Base-by-base conservation (phyloP, 2,797 vertebrate species). In the Paramormyrops hopkinsi region DNA sequence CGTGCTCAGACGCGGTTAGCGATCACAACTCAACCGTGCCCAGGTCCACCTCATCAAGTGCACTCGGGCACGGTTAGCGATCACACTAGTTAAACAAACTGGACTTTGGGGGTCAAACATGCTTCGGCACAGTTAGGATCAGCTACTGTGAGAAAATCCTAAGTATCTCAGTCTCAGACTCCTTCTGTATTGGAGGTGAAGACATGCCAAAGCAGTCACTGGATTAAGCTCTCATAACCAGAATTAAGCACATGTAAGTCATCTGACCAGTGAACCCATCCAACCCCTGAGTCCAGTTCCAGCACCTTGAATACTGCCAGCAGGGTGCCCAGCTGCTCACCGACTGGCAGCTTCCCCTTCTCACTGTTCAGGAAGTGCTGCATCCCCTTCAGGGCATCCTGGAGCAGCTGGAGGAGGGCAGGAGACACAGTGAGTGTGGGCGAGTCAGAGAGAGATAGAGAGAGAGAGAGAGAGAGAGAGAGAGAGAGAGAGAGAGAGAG, bases 301-400 rank as follows among this genome's bases (percentile, higher is more conserved):
- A 50, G 91, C 91, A 99, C 99, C 97, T 99, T 99, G 12, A 99
- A 92, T 2, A 96, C 95, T 54, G 98, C 98, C 87, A 99, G 94
- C 41, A 98, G 95, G 51, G 96, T 95, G 29, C 98, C 98, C 29
- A 98, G 96, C 86, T 97, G 96, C 88, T 99, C 98, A 0, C 94
- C 95, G 0, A 96, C 96, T 6, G 95, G 93, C 59, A 97, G 94
- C 83, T 96, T 98, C 96, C 98, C 98, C 93, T 97, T 99, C 12
- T 96, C 97, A 8, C 97, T 96, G 0, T 97, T 98, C n/a, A 99
- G 94, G 91, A 98, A 97, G 0, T 93, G 97, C 91, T 99, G 98
- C 89, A 98, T 94, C 12, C 98, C 99, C 93, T 98, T 99, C 91
- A 99, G 93, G 1, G 98, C 96, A 86, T 95, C 97, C 90, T 99